Evolutionary conservation across 2,888 invertebrate genomes (phyloP), one percentile per base, ranked within the genome.

Genomic region (Helleia helle): DNA sequence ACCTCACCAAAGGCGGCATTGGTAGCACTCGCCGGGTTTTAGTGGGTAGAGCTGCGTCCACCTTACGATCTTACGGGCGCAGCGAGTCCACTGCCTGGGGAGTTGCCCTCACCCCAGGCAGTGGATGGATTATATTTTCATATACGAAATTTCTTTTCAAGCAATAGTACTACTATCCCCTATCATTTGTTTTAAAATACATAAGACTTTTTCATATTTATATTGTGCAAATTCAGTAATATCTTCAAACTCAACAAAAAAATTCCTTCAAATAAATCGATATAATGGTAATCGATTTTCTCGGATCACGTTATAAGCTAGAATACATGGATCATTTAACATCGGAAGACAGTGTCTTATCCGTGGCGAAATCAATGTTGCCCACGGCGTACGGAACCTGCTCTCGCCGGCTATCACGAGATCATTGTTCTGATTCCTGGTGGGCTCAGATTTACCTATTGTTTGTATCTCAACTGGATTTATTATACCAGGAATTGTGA

Each of bases 271-370:
- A 22, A 22, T n/a, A n/a, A n/a, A n/a, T n/a, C n/a, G n/a, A n/a
- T 9, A 18, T 34, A 34, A 17, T 9, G 3, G 31, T 31, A 31
- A 34, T 34, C 34, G 34, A 22, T 17, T 22, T 22, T 18, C 34
- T 34, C 34, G 12, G 22, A 34, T n/a, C n/a, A n/a, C 9, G 34
- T 18, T 11, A 18, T 18, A 18, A 18, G 34, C 34, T 18, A 34
- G 9, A 61, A 60, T 59, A 61, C 52, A 43, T 26, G 36, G 27
- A 40, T 34, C 29, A 44, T 40, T 40, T 28, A 38, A 36, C 40
- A 37, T 30, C n/a, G 26, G 38, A 38, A 36, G 30, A 31, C 28
- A 25, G 30, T 11, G 25, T 15, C 11, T 30, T 39, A 39, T 39
- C 39, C 39, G 39, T 31, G 39, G 24, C 39, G 39, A 30, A 30